phyloP scores from a whole-genome alignment of 2,113 vertebrate genomes.

The Phrynosoma platyrhinos region DNA sequence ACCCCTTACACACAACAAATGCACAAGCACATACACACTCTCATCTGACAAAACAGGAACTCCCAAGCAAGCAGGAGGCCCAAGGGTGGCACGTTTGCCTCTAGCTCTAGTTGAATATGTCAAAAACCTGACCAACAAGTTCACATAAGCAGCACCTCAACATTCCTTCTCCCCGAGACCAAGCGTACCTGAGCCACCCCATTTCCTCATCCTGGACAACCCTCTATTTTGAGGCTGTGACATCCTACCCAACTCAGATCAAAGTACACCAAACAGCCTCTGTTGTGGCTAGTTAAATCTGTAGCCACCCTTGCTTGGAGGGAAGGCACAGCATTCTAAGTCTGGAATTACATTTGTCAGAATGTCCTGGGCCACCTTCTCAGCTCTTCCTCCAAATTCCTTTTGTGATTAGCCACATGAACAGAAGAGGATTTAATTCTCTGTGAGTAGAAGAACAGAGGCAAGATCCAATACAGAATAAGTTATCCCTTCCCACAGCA shows the following conservation, averaged over 20 bases:
- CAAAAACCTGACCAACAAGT: constrained; percentile 66
- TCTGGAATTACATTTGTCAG: background rate
- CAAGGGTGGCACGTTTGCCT: background rate
- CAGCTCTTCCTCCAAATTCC: background rate
- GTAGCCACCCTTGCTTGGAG: too few species aligned
- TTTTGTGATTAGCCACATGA: background rate
- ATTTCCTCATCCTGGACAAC: constrained; percentile 24
- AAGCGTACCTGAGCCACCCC: constrained; percentile 50
- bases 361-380: background rate
- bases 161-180: constrained; percentile 63
- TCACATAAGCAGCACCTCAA: background rate
- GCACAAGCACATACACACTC: background rate
- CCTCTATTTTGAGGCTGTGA: constrained; percentile 1
- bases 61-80: background rate
- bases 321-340: background rate
- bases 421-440: background rate
- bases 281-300: background rate
- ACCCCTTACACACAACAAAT: background rate
- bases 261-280: background rate
- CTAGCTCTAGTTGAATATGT: constrained; percentile 31
- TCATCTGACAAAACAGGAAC: background rate
- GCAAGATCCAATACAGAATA: background rate
- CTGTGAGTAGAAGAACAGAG: background rate
- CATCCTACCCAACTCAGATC: background rate
- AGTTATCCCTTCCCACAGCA: rapidly evolving